Conservation (phyloP, 2,113 vertebrate genomes). For the Formicarius rufipectus region DNA sequence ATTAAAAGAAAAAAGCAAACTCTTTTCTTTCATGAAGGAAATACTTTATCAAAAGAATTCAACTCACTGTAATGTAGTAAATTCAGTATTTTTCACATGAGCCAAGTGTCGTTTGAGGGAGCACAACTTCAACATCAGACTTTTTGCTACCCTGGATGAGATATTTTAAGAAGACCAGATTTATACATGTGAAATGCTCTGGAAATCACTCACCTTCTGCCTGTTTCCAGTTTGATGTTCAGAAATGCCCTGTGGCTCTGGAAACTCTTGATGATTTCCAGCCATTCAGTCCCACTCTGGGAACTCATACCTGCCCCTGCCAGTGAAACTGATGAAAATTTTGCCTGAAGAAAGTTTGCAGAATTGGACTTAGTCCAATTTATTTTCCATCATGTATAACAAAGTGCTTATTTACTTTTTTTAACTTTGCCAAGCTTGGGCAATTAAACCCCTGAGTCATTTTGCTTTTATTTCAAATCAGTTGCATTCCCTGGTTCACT, state of each 20-base stretch:
- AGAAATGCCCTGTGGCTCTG: slow-evolving; percentile 23
- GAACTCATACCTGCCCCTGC: neutral
- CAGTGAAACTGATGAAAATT: slow-evolving; percentile 34
- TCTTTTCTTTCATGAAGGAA: neutral
- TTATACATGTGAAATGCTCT: neutral
- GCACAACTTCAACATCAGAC: neutral
- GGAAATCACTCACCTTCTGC: neutral
- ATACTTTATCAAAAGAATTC: neutral
- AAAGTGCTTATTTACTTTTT: slow-evolving; percentile 45
- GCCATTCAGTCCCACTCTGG: neutral
- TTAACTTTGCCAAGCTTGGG: neutral
- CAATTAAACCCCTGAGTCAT: slow-evolving; percentile 59
- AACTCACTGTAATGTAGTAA: neutral
- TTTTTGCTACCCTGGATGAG: neutral
- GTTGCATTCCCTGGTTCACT: neutral
- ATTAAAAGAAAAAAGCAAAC: neutral
- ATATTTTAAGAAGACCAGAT: neutral
- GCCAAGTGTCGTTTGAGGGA: neutral
- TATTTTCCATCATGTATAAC: slow-evolving; percentile 41
- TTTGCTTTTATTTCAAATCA: slow-evolving; percentile 52
- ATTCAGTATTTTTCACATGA: neutral
- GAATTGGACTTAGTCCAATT: slow-evolving; percentile 18
- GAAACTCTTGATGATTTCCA: slow-evolving; percentile 36
- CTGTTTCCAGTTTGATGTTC: neutral
- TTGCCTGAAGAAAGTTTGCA: slow-evolving; percentile 39